phyloP scores from a whole-genome alignment of 1,140 invertebrate species.

The Zaprionus inermis region DNA sequence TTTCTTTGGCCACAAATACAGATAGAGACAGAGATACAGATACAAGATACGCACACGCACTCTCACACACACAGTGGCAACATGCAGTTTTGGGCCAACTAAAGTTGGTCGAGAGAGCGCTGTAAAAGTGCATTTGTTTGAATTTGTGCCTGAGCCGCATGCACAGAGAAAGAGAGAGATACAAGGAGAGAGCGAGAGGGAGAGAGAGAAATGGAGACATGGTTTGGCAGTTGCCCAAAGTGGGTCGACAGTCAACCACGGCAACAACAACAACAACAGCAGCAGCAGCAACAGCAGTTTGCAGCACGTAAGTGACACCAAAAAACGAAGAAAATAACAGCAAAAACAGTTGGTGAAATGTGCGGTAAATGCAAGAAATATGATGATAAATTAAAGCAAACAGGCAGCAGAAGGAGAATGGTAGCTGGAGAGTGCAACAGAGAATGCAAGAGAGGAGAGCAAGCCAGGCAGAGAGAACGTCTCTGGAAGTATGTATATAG shows the following conservation, averaged over 20 bases:
- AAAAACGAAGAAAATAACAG: constrained; percentile 30
- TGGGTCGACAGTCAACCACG: constrained; percentile 51
- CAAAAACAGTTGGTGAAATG: constrained; percentile 56
- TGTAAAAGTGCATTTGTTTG: constrained; percentile 73
- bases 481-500: constrained; percentile 5
- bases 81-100: constrained; percentile 32
- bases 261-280: constrained; percentile 15
- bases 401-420: not conserved
- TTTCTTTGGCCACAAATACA: constrained; percentile 44
- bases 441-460: constrained; percentile 5
- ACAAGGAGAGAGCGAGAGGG: no score
- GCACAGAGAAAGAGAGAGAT: not conserved
- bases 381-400: constrained; percentile 72
- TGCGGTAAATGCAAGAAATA: constrained; percentile 68
- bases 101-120: constrained; percentile 67
- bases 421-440: not conserved
- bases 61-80: constrained; percentile 29
- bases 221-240: constrained; percentile 60
- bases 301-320: constrained; percentile 46
- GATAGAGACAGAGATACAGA: constrained; percentile 27
- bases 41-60: constrained; percentile 11
- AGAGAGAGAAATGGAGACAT: constrained; percentile 51
- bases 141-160: constrained; percentile 56
- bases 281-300: constrained; percentile 14
- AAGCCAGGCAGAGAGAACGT: constrained; percentile 7